Evolutionary conservation across 2,113 vertebrate species (phyloP).

Genomic region (Scomber scombrus): DNA sequence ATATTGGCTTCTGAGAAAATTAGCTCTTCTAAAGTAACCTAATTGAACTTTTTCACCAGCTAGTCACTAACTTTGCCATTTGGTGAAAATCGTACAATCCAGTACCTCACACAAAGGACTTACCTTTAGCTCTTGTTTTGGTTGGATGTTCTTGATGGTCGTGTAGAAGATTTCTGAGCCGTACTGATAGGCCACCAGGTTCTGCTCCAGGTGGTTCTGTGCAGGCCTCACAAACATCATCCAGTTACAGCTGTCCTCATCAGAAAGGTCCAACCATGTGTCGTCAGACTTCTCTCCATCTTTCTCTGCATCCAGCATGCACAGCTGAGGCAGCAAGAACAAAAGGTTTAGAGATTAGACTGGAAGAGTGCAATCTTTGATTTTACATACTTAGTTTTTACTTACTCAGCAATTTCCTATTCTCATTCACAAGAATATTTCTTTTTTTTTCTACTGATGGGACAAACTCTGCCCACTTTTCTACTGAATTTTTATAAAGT

Average conservation of each 20-base stretch:
- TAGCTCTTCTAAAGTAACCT: not conserved
- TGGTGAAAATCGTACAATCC: not conserved
- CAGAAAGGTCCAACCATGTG: conserved; percentile 95
- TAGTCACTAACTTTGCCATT: too few relatives aligned
- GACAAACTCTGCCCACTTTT: not conserved
- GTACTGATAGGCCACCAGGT: conserved; percentile 97
- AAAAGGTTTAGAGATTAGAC: not conserved
- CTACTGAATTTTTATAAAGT: not conserved
- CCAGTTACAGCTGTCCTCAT: conserved; percentile 97
- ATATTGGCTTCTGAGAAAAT: not conserved
- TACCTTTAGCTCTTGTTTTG: conserved; percentile 99
- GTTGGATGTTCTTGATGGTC: conserved; percentile 97
- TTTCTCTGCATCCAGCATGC: conserved; percentile 89
- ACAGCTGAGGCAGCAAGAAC: conserved; percentile 83
- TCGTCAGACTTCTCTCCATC: conserved; percentile 88
- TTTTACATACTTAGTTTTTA: not conserved
- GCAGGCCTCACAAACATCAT: conserved; percentile 99
- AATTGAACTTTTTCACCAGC: not conserved
- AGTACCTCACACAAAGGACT: not conserved
- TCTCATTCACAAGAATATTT: not conserved
- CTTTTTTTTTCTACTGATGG: not conserved
- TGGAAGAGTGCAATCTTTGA: not conserved
- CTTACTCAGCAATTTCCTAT: not conserved
- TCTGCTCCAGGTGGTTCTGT: conserved; percentile 97
- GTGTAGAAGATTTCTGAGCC: conserved; percentile 97